Evolutionary conservation across 2,797 vertebrate genomes (phyloP), one percentile per base, ranked within the genome.

Genomic region (Fringilla coelebs): DNA sequence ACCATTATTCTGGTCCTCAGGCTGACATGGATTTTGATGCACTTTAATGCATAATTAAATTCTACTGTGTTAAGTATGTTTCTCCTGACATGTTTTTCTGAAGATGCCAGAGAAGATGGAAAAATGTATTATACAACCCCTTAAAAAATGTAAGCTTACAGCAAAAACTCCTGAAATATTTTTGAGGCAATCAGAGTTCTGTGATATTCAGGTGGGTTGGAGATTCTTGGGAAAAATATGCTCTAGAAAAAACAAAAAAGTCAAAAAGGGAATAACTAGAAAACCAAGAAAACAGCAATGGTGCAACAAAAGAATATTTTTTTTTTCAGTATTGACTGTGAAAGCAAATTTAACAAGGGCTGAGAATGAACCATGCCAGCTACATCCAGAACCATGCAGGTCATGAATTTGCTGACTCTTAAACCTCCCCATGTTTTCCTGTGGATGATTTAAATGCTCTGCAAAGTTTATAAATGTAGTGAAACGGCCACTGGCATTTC

Each of bases 41-140:
- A 77, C 19, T 93, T 79, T 32, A 90, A 76, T 46, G 31, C 32
- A 78, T 95, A 89, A 89, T 92, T 77, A 81, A 93, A 74, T 81
- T 66, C 40, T 72, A 40, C 43, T 48, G 3, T 75, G 20, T 22
- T 48, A 63, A 88, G 32, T 55, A 31, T 66, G 54, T 78, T 94
- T 93, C 54, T 84, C 60, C 65, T 83, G 54, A 58, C 25, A 29
- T 29, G 9, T 49, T 88, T 95, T 79, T 54, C 71, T 55, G 63
- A 82, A 66, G 40, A 28, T 21, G 28, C 2, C 19, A 21, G 0
- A 65, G 21, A 88, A 77, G 57, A 78, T 28, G 61, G 52, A 34
- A 91, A 90, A 60, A 82, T 45, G 20, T 34, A 36, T 80, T 91
- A 71, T n/a, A 52, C 11, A 80, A 73, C 29, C 6, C 34, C 45